These are phyloP conservation scores for Nomada lathburiana DNA, from an alignment of 2,888 invertebrate species.

Conservation along the genomic window DNA sequence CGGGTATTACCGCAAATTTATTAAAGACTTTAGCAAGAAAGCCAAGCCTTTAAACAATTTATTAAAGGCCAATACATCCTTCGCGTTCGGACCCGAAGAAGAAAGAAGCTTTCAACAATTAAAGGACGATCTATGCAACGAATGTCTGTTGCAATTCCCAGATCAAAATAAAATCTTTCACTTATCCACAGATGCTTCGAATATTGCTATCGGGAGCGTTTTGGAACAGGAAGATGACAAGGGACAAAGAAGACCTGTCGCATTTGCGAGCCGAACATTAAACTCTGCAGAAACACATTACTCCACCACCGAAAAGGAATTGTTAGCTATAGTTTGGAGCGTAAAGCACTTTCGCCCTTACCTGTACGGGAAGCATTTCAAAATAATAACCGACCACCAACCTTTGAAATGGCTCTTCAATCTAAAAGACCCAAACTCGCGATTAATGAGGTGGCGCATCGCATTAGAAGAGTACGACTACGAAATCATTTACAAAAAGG, in stretches of 20 bases:
- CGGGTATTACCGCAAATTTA: constrained; percentile 34
- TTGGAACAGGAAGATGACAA: not conserved
- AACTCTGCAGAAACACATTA: constrained; percentile 1
- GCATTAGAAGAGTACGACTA: constrained; percentile 10
- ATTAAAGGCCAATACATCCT: not conserved
- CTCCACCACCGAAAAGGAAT: constrained; percentile 22
- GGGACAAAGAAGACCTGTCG: not conserved
- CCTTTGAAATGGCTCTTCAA: constrained; percentile 1
- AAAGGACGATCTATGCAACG: not conserved
- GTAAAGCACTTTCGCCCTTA: constrained; percentile 38
- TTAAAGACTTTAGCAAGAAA: not conserved
- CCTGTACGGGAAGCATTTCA: constrained; percentile 5
- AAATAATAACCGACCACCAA: constrained; percentile 11
- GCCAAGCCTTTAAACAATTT: constrained; percentile 20
- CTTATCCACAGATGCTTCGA: not conserved
- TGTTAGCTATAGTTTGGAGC: constrained; percentile 23
- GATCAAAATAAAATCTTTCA: not conserved
- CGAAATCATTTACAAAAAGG: constrained; percentile 8
- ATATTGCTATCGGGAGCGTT: not conserved
- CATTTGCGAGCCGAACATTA: not conserved
- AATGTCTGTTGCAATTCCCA: not conserved
- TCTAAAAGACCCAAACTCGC: not conserved
- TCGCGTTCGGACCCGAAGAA: not conserved
- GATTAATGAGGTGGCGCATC: constrained; percentile 4
- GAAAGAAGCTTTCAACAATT: not conserved